phyloP scores from a whole-genome alignment of 2,888 invertebrate genomes.

The Drosophila atripex region DNA sequence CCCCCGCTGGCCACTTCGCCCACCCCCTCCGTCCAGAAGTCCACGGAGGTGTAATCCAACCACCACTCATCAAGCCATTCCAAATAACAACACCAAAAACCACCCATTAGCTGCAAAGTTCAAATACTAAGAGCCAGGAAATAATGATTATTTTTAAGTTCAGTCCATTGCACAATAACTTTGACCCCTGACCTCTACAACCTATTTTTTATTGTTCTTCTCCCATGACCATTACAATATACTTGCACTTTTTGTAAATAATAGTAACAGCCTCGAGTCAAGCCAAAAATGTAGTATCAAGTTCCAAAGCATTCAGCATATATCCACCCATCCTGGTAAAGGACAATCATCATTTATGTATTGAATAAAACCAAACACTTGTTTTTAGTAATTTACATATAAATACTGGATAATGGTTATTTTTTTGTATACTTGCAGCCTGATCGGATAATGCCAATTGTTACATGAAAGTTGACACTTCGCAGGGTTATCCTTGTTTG shows the following conservation, averaged over 20 bases:
- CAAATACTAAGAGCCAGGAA: slow-evolving; percentile 67
- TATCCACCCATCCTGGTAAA: slow-evolving; percentile 23
- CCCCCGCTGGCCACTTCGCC: slow-evolving; percentile 81
- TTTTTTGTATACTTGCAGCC: slow-evolving; percentile 45
- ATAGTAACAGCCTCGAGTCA: not conserved
- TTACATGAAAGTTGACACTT: slow-evolving; percentile 75
- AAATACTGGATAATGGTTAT: slow-evolving; percentile 11
- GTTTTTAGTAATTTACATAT: slow-evolving; percentile 51
- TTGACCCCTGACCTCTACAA: slow-evolving; percentile 27
- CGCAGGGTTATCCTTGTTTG: slow-evolving; percentile 48
- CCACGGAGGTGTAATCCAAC: slow-evolving; percentile 83
- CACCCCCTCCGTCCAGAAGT: slow-evolving; percentile 81
- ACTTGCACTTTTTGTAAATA: not conserved
- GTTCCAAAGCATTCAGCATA: slow-evolving; percentile 25
- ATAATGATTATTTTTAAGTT: slow-evolving; percentile 43
- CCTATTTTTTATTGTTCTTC: slow-evolving; percentile 24
- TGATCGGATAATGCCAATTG: slow-evolving; percentile 81
- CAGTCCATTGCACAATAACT: slow-evolving; percentile 28
- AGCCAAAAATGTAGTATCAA: not conserved
- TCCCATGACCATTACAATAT: slow-evolving; percentile 51
- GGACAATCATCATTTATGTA: slow-evolving; percentile 45
- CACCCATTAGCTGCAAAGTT: slow-evolving; percentile 68
- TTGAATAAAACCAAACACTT: slow-evolving; percentile 36
- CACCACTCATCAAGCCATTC: slow-evolving; percentile 1
- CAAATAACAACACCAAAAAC: slow-evolving; percentile 2